Conservation (phyloP, 2,888 invertebrate species). For the Hofmannophila pseudospretella region DNA sequence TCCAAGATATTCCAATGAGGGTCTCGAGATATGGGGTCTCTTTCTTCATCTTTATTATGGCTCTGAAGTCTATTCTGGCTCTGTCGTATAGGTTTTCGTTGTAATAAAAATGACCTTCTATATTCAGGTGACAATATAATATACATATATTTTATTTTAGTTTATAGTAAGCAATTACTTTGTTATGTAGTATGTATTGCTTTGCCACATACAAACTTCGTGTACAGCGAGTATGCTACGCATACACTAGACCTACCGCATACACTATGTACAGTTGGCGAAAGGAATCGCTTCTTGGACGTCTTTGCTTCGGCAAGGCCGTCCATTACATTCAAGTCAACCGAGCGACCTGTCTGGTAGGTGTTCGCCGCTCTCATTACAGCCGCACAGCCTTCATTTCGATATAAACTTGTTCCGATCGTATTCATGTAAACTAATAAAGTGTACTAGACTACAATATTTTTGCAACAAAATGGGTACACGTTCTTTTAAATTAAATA, state of each 20-base stretch:
- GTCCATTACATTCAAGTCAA: slow-evolving; percentile 36
- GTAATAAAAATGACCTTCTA: too few species aligned
- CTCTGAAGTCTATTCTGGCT: too few species aligned
- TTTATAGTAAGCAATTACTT: neutral
- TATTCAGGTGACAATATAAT: too few species aligned
- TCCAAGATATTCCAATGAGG: too few species aligned
- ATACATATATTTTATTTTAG: too few species aligned
- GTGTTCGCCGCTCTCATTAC: slow-evolving; percentile 11
- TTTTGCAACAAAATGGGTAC: too few species aligned
- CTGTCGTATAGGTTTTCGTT: too few species aligned
- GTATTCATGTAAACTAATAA: slow-evolving; percentile 1
- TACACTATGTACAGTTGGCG: slow-evolving; percentile 25
- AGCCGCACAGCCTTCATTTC: slow-evolving; percentile 5
- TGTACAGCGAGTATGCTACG: too few species aligned
- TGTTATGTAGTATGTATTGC: neutral
- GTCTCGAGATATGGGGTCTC: too few species aligned
- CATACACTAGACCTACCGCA: neutral
- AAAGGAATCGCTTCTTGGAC: slow-evolving; percentile 51
- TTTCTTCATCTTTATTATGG: too few species aligned
- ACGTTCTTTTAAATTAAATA: neutral
- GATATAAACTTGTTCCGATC: slow-evolving; percentile 8
- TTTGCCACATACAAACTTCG: neutral
- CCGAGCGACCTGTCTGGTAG: slow-evolving; percentile 26
- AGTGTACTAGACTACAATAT: neutral
- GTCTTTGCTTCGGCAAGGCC: slow-evolving; percentile 55